phyloP scores from a whole-genome alignment of 2,888 invertebrate genomes.

The Lycia hirtaria region DNA sequence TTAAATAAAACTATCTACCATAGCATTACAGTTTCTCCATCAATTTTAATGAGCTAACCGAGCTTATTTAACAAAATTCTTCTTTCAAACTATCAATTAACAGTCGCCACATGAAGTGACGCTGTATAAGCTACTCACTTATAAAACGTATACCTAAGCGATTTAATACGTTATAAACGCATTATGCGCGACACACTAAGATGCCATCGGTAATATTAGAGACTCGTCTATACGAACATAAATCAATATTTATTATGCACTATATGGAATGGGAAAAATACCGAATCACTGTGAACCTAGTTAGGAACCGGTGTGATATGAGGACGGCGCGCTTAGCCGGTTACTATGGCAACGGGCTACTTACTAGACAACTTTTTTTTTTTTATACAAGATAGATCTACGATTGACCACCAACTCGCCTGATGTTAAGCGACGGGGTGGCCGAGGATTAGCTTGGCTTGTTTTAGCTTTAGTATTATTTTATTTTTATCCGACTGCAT shows the following conservation, averaged over 20 bases:
- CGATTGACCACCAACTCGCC: too few relatives aligned
- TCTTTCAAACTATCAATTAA: too few relatives aligned
- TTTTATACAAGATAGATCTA: too few relatives aligned
- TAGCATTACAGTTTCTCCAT: too few relatives aligned
- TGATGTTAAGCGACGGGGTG: too few relatives aligned
- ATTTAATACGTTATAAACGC: constrained; percentile 21
- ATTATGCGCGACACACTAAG: constrained; percentile 23
- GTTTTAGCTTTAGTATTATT: background rate
- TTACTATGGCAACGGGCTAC: constrained; percentile 35
- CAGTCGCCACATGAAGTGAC: too few relatives aligned
- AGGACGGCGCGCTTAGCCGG: constrained; percentile 34
- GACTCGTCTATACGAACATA: constrained; percentile 3
- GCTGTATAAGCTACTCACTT: too few relatives aligned
- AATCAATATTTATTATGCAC: constrained; percentile 28
- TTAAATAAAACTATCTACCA: too few relatives aligned
- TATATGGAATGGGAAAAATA: constrained; percentile 34
- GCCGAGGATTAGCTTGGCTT: too few relatives aligned
- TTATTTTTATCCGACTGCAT: too few relatives aligned
- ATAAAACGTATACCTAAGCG: constrained; percentile 3
- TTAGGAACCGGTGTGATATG: constrained; percentile 23
- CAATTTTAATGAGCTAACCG: too few relatives aligned
- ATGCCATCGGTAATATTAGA: constrained; percentile 16
- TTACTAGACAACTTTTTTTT: background rate
- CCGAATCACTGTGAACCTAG: constrained; percentile 33
- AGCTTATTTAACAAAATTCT: too few relatives aligned